Evolutionary conservation across 2,888 invertebrate species (phyloP), one percentile per base, ranked within the genome.

Genomic region (Chironomus riparius): DNA sequence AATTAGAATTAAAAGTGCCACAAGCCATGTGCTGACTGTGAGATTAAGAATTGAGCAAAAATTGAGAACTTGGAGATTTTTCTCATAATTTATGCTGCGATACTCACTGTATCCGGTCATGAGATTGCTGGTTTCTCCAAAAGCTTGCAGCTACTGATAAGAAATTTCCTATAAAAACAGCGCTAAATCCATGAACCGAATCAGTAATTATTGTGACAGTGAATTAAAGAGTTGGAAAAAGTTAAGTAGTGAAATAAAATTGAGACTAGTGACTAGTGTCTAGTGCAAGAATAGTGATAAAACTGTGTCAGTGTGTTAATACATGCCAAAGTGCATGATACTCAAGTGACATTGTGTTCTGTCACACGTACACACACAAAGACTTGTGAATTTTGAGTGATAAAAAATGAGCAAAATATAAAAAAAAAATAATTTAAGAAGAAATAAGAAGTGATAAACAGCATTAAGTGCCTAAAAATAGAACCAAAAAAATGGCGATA

Each of bases 191-290:
- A 50, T 12, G 38, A 28, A 71, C 18, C n/a, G 28, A 12, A 18
- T 72, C 62, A 72, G 72, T 72, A 38, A 7, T 72, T 38, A 13
- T 72, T 28, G 72, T 61, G 50, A 22, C 38, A 72, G 72, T 72
- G 24, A 21, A 18, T 22, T 70, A 70, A 70, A 56, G 18, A 18
- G 56, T 7, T 7, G n/a, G 13, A 68, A 68, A 28, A 15, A 70
- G 12, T 61, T 28, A 28, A 72, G 62, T 5, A 72, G 61, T 62
- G 61, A 47, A 62, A 21, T 47, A 18, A 28, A 48, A 70, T 28
- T 56, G 4, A 28, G 4, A 28, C 4, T 4, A 4, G 38, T 38
- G 38, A 10, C 24, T 18, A 18, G 28, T 28, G 18, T 38, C 2
- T 13, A 72, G 65, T 65, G 18, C 12, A 28, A 28, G 5, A n/a